Evolutionary conservation across 2,113 vertebrate genomes (phyloP).

Genomic region (Ceratotherium simum): DNA sequence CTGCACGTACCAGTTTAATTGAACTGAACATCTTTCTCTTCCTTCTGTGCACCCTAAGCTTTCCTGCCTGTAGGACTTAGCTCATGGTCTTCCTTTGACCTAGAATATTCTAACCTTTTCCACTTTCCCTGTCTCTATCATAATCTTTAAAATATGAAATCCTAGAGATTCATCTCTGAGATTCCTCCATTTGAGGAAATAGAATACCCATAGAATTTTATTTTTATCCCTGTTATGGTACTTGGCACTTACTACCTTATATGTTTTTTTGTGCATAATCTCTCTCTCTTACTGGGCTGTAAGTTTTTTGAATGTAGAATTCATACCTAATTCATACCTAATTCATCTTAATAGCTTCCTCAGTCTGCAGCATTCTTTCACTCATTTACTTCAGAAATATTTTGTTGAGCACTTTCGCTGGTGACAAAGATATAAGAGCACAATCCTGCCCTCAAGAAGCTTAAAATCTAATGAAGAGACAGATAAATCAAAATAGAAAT

Average conservation of each 20-base stretch:
- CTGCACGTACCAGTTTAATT: neutral
- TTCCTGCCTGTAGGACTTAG: neutral
- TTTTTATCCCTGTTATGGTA: neutral
- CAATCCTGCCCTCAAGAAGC: neutral
- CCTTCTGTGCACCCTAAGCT: neutral
- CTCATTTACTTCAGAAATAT: neutral
- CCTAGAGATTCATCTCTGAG: neutral
- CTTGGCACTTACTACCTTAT: neutral
- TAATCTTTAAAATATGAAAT: constrained; percentile 1
- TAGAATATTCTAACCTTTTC: neutral
- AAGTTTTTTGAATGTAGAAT: neutral
- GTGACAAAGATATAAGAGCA: neutral
- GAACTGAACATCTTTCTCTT: neutral
- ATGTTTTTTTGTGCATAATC: neutral
- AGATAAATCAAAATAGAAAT: neutral
- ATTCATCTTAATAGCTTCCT: neutral
- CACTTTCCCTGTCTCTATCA: neutral
- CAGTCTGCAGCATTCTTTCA: neutral
- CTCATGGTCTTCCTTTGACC: neutral
- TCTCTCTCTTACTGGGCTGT: neutral
- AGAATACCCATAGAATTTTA: neutral
- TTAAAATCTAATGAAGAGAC: neutral
- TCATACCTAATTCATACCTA: neutral
- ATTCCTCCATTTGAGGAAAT: neutral
- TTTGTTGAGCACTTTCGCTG: neutral